Base-by-base conservation (phyloP, 2,113 vertebrate genomes). In the Prionailurus viverrinus region DNA sequence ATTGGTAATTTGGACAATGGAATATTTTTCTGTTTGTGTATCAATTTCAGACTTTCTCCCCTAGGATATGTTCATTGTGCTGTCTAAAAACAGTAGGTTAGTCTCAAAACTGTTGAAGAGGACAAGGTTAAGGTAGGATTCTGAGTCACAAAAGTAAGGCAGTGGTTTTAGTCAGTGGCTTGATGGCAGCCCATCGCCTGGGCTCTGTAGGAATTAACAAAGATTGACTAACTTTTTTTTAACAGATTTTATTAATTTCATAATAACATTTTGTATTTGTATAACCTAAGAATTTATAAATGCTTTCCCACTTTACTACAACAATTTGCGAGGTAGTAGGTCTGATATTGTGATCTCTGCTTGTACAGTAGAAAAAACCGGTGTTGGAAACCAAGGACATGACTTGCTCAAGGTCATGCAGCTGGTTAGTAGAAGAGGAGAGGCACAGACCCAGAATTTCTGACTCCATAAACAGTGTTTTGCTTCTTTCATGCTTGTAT, bases 21-120 rank as follows among this genome's bases (percentile, higher is more conserved):
- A 19, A 21, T 66, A 63, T 78, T 69, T 97, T 96, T 83, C 65
- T 93, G 25, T 86, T 63, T 87, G 33, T 95, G 10, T 21, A 51
- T 48, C 9, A 74, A n/a, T 82, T 89, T 93, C 41, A 81, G 41
- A 89, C 81, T 69, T 85, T 91, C 36, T 89, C 8, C 7, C 73
- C 31, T 9, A 36, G 45, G 31, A 5, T 87, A 36, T 78, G 33
- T 74, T 80, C 65, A 45, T 78, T 27, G 21, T 80, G 21, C 27
- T 84, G 10, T 89, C 23, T 94, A 48, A 87, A 45, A 89, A 74
- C 33, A 53, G 7, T 41, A 53, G 21, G 15, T 63, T 61, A 68
- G 90, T 92, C 33, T 87, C 55, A 45, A 31, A 65, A 36, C 58
- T 45, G 5, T n/a, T 25, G 29, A 51, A 10, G 29, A 90, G 13